Percentiles rank a stretch among this genome's conserved stretches.
phyloP scores from a whole-genome alignment of 1,140 invertebrate species.

The Ectropis grisescens region DNA sequence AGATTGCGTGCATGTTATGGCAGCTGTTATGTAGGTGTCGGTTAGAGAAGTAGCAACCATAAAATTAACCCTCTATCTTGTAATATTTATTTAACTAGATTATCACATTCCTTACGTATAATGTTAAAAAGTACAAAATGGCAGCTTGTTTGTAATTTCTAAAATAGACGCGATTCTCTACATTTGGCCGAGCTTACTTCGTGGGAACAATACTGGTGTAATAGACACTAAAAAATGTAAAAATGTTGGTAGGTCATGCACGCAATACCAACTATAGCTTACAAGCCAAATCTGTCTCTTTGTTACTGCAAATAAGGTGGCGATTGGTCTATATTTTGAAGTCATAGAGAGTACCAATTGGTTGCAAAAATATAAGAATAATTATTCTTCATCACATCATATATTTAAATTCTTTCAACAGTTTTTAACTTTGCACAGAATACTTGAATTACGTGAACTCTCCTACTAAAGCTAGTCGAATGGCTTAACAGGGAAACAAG shows the following conservation, averaged over 20 bases:
- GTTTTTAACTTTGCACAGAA: too few species aligned
- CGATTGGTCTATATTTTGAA: conserved; percentile 45
- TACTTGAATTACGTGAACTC: too few species aligned
- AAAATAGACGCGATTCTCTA: too few species aligned
- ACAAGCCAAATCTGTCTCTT: conserved; percentile 29
- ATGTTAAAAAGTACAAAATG: conserved; percentile 32
- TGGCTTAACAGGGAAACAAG: too few species aligned
- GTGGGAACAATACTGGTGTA: conserved; percentile 63
- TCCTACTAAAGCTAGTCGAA: too few species aligned
- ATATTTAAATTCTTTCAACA: too few species aligned
- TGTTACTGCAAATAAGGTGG: conserved; percentile 38
- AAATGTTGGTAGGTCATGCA: conserved; percentile 29
- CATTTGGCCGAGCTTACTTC: conserved; percentile 59
- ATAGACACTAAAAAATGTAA: too few species aligned
- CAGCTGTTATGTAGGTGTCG: conserved; percentile 49
- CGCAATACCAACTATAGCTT: conserved; percentile 22
- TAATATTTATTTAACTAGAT: conserved; percentile 22
- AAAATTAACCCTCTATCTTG: conserved; percentile 22
- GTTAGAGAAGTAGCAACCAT: conserved; percentile 30
- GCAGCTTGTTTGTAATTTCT: conserved; percentile 36
- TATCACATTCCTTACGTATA: conserved; percentile 15
- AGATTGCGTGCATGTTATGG: conserved; percentile 39
- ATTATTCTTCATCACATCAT: too few species aligned
- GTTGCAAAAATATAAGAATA: too few species aligned
- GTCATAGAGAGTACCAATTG: conserved; percentile 29